Evolutionary conservation across 1,140 invertebrate species (phyloP), one percentile per base, ranked within the genome.

Genomic region (Brachionus rotundiformis): DNA sequence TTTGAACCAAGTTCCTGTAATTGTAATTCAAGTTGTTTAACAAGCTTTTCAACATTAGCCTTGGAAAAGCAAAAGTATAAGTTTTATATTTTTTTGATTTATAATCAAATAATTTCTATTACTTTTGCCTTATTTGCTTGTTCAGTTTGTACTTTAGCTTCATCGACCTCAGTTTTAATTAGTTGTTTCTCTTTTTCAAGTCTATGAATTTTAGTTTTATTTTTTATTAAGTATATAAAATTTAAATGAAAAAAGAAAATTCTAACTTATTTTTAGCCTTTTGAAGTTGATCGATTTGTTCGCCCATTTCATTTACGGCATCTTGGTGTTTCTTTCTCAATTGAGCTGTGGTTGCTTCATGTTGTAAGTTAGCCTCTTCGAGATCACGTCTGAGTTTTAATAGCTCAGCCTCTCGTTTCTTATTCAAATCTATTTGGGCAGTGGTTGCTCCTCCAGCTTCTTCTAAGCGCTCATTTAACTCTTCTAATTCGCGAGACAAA

Each of bases 261-360:
- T 93, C 91, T 90, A n/a, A 97, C 95, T 96, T 98, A 87, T 94
- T 93, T 91, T 98, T 98, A 87, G 95, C 92, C 90, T 99, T 99
- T 92, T 98, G 97, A 86, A 99, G 92, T 88, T 98, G 95, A 90
- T 99, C 97, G 87, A 99, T 94, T 90, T 99, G 96, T 90, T 99
- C 97, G 85, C 94, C 94, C 92, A 99, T 95, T 89, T 98, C 95
- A 83, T 86, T 87, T 85, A 98, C 94, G 86, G 95, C 94, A 90
- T 99, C 97, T 88, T 98, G 98, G 91, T 98, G 95, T 92, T 99
- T 99, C 92, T 99, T 99, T 89, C 96, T 93, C 84, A 98, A 91
- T 88, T 93, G 94, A 85, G 94, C 93, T 85, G 98, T 91, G 84
- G 94, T 94, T 83, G 94, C 92, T 90, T 99, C 97, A 88, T 98